Evolutionary conservation across 2,113 vertebrate species (phyloP), one percentile per base, ranked within the genome.

Genomic region (Arenaria interpres): DNA sequence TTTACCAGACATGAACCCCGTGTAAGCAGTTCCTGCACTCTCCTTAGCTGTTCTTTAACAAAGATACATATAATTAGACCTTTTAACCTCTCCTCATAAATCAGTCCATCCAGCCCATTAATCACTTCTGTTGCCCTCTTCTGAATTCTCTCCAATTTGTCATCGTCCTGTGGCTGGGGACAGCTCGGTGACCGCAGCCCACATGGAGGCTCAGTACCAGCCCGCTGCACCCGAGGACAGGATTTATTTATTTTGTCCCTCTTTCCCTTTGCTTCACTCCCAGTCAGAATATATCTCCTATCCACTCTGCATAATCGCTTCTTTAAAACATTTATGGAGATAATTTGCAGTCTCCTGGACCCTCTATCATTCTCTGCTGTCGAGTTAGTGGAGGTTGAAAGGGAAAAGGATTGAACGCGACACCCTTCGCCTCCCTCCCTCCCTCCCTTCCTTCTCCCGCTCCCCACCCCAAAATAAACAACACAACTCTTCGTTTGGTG

Each of bases 1-100:
- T 74, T 95, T 54, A 64, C 50, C 1, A 0, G 53, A 25, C 1
- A 0, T 14, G 41, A 94, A 59, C 63, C n/a, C 53, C 56, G 59
- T 50, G 41, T 62, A 89, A 87, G 59, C 69, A 54, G 94, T 57
- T 95, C 50, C 80, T 75, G 50, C 50, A 73, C 35, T 35, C 62
- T 92, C 53, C 68, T 81, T 86, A 81, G 90, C 92, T 84, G 69
- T 92, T 81, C 91, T 91, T 89, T 96, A 94, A 89, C 91, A 88
- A 83, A 91, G 93, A 97, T 91, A 92, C 81, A 74, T 94, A 35
- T 69, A 94, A 96, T 91, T 90, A 96, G 89, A 95, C 85, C 92
- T 94, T 95, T 88, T 94, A 88, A 89, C 91, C 93, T 87, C 88
- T 85, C 45, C 59, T 91, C 84, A 88, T 96, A 94, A 85, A 96